These are phyloP conservation scores for Drosophila sproati DNA, from an alignment of 1,140 invertebrate genomes.

Conservation along the genomic window DNA sequence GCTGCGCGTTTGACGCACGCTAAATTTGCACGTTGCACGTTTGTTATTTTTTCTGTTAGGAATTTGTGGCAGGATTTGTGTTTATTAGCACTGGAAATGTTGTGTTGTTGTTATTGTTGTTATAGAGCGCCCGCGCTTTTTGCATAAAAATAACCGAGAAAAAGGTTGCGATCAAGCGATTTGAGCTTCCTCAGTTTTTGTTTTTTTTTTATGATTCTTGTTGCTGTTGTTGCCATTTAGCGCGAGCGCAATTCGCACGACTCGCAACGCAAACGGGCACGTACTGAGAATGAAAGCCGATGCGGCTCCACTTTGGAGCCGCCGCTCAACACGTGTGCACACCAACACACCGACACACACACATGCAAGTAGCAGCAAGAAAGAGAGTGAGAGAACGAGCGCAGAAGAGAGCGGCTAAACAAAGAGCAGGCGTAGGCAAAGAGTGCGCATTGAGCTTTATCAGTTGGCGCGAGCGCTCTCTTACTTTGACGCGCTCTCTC, in stretches of 20 bases:
- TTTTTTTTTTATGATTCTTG: constrained; percentile 2
- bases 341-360: constrained; percentile 10
- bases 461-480: constrained; percentile 31
- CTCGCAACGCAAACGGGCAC: constrained; percentile 67
- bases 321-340: constrained; percentile 37
- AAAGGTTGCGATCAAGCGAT: constrained; percentile 20
- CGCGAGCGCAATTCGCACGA: constrained; percentile 63
- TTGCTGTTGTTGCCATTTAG: constrained; percentile 7
- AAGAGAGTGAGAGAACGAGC: constrained; percentile 10
- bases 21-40: constrained; percentile 5
- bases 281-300: constrained; percentile 58
- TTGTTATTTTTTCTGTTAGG: constrained; percentile 6
- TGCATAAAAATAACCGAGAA: neutral
- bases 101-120: neutral
- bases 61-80: constrained; percentile 3
- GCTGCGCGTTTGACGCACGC: constrained; percentile 20
- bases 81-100: constrained; percentile 33
- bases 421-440: constrained; percentile 21
- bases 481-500: constrained; percentile 6
- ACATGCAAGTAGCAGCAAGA: neutral
- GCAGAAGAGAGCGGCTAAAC: constrained; percentile 1
- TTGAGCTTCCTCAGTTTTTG: neutral
- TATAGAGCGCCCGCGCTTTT: constrained; percentile 9
- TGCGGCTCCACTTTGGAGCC: constrained; percentile 57
- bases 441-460: constrained; percentile 49